These are phyloP conservation scores for Pimpla rufipes DNA, from an alignment of 2,888 invertebrate genomes.

Conservation along the genomic window DNA sequence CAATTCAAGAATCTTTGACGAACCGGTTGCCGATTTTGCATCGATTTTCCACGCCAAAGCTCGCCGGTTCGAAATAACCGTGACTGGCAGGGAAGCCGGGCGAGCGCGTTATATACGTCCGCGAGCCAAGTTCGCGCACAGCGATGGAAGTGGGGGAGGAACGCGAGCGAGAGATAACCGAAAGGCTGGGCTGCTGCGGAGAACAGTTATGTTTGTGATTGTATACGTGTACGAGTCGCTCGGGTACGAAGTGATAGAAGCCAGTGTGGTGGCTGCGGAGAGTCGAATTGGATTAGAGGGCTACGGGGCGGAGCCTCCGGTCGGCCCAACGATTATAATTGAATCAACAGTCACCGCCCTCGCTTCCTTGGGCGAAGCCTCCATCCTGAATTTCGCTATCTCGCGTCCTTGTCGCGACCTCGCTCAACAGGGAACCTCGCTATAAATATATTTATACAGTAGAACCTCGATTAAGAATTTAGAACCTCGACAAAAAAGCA, in stretches of 20 bases:
- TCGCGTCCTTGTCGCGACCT: conserved; percentile 6
- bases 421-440: background rate
- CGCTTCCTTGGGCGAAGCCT: conserved; percentile 73
- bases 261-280: conserved; percentile 66
- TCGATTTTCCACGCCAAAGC: background rate
- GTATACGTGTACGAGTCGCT: conserved; percentile 21
- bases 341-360: conserved; percentile 84
- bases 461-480: too few species aligned
- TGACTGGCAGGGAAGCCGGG: background rate
- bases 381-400: conserved; percentile 50
- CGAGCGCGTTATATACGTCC: background rate
- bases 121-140: background rate
- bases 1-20: conserved; percentile 10
- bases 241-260: conserved; percentile 37
- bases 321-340: conserved; percentile 82
- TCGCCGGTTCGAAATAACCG: background rate
- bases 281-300: conserved; percentile 81
- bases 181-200: conserved; percentile 36
- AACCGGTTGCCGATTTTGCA: background rate
- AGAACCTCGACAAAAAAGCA: too few species aligned
- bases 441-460: too few species aligned
- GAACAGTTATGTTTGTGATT: conserved; percentile 30
- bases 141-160: background rate
- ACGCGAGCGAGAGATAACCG: conserved; percentile 31
- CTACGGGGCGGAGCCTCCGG: conserved; percentile 80